These are phyloP conservation scores for Phymorhynchus buccinoides DNA, from an alignment of 1,140 invertebrate genomes.

Conservation along the genomic window DNA sequence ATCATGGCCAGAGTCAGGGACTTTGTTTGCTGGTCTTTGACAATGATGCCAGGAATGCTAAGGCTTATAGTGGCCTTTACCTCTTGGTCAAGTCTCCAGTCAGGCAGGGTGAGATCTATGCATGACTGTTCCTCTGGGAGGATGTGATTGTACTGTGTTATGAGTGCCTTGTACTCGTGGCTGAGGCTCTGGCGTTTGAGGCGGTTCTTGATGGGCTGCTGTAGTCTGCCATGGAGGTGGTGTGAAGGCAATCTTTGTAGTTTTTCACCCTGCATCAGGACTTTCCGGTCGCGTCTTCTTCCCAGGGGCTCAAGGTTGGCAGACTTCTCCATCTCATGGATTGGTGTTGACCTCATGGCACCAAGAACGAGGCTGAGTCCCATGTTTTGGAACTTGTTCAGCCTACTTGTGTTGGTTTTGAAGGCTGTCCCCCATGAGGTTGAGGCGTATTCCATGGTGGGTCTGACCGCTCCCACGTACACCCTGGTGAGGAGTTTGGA, in stretches of 20 bases:
- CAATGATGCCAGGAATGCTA: too few species aligned
- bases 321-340: not conserved
- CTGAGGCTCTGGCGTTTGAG: constrained; percentile 38
- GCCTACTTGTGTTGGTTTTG: constrained; percentile 27
- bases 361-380: constrained; percentile 17
- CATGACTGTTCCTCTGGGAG: too few species aligned
- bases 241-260: constrained; percentile 30
- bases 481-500: constrained; percentile 24
- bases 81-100: too few species aligned
- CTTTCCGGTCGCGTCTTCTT: constrained; percentile 10
- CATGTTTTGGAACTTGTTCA: constrained; percentile 37
- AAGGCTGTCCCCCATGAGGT: constrained; percentile 35
- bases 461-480: constrained; percentile 34
- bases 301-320: constrained; percentile 22
- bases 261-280: constrained; percentile 21
- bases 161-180: constrained; percentile 30
- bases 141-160: constrained; percentile 21
- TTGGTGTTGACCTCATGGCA: constrained; percentile 28
- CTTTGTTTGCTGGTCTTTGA: too few species aligned
- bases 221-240: constrained; percentile 21
- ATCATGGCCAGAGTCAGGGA: too few species aligned
- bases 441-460: constrained; percentile 37
- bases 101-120: too few species aligned
- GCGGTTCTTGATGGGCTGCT: constrained; percentile 33
- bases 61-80: too few species aligned